Conservation (phyloP, 2,888 invertebrate species). For the Leucoma salicis region DNA sequence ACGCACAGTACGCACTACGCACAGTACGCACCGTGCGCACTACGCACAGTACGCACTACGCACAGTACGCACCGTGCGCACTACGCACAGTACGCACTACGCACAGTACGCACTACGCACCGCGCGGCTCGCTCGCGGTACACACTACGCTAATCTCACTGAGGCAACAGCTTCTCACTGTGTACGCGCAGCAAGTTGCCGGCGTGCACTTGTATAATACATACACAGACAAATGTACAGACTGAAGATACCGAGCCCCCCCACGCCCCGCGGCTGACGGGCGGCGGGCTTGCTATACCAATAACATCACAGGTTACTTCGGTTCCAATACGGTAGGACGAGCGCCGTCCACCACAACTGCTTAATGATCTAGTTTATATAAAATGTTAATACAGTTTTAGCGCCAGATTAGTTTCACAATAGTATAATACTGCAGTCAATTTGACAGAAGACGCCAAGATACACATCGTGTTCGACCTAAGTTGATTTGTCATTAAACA, state of each 20-base stretch:
- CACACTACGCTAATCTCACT: slow-evolving; percentile 49
- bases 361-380: too few species aligned
- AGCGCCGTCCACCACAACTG: too few species aligned
- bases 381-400: too few species aligned
- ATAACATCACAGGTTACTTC: too few species aligned
- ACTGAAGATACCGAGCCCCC: background rate
- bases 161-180: slow-evolving; percentile 51
- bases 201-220: background rate
- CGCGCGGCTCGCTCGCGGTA: slow-evolving; percentile 4
- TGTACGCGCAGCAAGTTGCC: slow-evolving; percentile 35
- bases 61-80: too few species aligned
- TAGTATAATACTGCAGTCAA: too few species aligned
- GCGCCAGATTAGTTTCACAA: too few species aligned
- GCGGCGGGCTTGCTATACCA: too few species aligned
- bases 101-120: background rate
- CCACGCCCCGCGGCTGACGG: background rate
- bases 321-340: too few species aligned
- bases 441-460: too few species aligned
- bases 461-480: too few species aligned
- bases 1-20: slow-evolving; percentile 23
- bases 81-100: slow-evolving; percentile 7
- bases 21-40: slow-evolving; percentile 6
- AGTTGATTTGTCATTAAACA: too few species aligned
- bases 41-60: slow-evolving; percentile 29
- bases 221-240: slow-evolving; percentile 4